phyloP scores from a whole-genome alignment of 2,888 invertebrate genomes.

The Drepana falcataria region DNA sequence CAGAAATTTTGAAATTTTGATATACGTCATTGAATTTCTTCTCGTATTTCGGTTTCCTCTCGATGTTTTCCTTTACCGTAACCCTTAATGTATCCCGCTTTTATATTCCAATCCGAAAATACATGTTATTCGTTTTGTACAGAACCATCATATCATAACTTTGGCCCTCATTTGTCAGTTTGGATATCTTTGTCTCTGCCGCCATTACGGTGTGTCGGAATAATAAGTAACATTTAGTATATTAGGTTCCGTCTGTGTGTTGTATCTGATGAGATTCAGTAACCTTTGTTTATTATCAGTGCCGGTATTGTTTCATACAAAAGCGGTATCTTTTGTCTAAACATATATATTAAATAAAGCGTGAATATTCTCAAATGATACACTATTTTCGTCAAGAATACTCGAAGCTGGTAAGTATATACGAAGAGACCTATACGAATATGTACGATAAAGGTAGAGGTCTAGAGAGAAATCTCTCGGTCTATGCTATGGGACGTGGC shows the following conservation, averaged over 20 bases:
- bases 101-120: not conserved
- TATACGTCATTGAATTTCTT: too few relatives aligned
- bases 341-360: slow-evolving; percentile 2
- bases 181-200: slow-evolving; percentile 46
- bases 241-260: slow-evolving; percentile 23
- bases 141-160: slow-evolving; percentile 15
- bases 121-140: slow-evolving; percentile 5
- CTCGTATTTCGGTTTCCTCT: too few relatives aligned
- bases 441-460: too few relatives aligned
- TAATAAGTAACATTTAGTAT: slow-evolving; percentile 30
- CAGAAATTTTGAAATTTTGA: too few relatives aligned
- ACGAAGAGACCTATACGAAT: too few relatives aligned
- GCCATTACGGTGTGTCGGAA: slow-evolving; percentile 37
- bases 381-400: too few relatives aligned
- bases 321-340: slow-evolving; percentile 3
- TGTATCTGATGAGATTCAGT: slow-evolving; percentile 11
- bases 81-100: too few relatives aligned
- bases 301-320: slow-evolving; percentile 7
- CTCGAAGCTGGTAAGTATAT: too few relatives aligned
- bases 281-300: slow-evolving; percentile 13
- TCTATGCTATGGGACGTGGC: too few relatives aligned
- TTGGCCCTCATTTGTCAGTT: slow-evolving; percentile 3
- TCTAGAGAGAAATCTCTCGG: too few relatives aligned
- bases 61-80: too few relatives aligned
- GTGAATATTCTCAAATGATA: slow-evolving; percentile 9